Evolutionary conservation across 2,888 invertebrate species (phyloP).

Genomic region (Eucera pruinosa): DNA sequence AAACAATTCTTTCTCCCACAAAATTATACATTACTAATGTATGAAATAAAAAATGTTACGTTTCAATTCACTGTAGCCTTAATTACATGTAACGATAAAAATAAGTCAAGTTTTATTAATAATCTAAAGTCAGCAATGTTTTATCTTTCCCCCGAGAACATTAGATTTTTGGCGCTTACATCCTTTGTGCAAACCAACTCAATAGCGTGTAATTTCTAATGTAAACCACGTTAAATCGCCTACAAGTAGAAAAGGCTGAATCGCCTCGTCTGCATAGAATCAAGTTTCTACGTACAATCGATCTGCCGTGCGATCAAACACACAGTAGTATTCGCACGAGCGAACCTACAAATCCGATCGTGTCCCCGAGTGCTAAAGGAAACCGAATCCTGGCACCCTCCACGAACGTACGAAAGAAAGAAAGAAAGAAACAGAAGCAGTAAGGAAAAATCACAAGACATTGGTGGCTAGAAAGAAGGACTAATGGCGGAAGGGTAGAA

Average conservation of each 20-base stretch:
- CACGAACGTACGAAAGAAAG: neutral
- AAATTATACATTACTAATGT: no score
- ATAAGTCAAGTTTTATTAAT: no score
- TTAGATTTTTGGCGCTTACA: no score
- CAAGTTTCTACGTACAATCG: constrained; percentile 16
- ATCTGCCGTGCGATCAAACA: constrained; percentile 38
- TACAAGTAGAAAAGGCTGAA: constrained; percentile 35
- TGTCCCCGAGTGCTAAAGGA: constrained; percentile 50
- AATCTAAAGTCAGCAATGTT: no score
- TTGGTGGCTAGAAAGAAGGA: constrained; percentile 35
- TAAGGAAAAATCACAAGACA: constrained; percentile 51
- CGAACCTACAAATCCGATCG: constrained; percentile 77
- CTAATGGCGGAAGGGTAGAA: constrained; percentile 40
- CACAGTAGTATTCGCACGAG: constrained; percentile 52
- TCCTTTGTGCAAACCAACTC: no score
- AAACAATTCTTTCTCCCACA: no score
- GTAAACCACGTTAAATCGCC: no score
- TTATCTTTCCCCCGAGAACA: no score
- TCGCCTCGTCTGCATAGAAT: constrained; percentile 26
- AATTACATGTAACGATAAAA: no score
- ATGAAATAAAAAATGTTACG: neutral
- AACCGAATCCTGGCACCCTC: constrained; percentile 31
- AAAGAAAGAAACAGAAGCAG: neutral
- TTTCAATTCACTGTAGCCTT: no score
- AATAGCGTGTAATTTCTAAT: no score